These are phyloP conservation scores for Siderastrea radians DNA, from an alignment of 92 coral and sea anemone species.

Conservation along the genomic window DNA sequence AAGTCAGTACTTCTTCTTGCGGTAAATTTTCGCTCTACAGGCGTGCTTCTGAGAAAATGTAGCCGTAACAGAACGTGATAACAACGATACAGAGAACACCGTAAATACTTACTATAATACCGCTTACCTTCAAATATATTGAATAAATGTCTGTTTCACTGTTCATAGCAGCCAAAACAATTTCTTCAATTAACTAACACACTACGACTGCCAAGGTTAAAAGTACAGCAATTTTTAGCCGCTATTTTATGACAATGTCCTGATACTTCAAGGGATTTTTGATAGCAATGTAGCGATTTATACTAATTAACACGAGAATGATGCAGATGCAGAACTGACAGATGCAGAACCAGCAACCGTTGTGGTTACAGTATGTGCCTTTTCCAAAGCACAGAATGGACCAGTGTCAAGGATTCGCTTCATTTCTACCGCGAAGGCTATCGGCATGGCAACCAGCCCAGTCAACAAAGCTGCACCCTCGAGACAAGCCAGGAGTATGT, in stretches of 20 bases:
- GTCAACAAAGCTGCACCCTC: slow-evolving; percentile 4
- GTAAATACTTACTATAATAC: too few species aligned
- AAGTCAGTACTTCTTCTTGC: neutral
- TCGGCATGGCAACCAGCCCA: neutral
- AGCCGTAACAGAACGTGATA: neutral
- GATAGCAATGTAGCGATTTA: slow-evolving; percentile 11
- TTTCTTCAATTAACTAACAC: neutral
- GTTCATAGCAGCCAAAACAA: neutral
- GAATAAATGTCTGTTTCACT: neutral
- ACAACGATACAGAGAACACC: neutral
- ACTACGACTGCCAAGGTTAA: neutral
- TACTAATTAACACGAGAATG: neutral
- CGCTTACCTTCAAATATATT: neutral
- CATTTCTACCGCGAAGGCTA: neutral
- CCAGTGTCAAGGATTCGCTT: neutral
- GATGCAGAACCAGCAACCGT: neutral
- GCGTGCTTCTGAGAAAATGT: neutral
- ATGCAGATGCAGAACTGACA: too few species aligned
- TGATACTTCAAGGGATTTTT: slow-evolving; percentile 16
- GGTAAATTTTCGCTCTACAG: neutral
- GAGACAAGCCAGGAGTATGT: slow-evolving; percentile 7
- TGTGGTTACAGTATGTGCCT: neutral
- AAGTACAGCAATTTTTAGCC: neutral
- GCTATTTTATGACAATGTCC: slow-evolving; percentile 6
- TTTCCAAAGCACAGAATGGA: slow-evolving; percentile 5